Evolutionary conservation across 1,140 invertebrate genomes (phyloP).

Genomic region (Bombus huntii): DNA sequence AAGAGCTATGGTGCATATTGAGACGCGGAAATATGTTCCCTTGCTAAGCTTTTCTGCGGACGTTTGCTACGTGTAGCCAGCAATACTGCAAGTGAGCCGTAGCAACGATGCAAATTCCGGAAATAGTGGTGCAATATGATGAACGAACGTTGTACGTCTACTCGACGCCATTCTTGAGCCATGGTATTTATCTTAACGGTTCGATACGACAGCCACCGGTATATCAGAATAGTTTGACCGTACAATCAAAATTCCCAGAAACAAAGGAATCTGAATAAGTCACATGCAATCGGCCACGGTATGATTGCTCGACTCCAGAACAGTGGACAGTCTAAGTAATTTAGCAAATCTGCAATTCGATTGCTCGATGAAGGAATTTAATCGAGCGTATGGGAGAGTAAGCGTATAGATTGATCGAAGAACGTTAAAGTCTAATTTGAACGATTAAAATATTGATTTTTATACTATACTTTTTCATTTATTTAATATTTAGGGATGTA

Average conservation of each 20-base stretch:
- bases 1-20: slow-evolving; percentile 2
- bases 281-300: not conserved
- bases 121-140: slow-evolving; percentile 53
- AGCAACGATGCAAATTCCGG: slow-evolving; percentile 60
- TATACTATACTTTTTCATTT: not conserved
- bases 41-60: not conserved
- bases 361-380: not conserved
- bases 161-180: slow-evolving; percentile 38
- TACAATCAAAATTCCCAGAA: not conserved
- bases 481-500: not conserved
- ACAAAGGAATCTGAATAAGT: slow-evolving; percentile 27
- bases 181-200: slow-evolving; percentile 64
- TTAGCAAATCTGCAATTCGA: slow-evolving; percentile 1
- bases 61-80: not conserved
- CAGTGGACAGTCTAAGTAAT: not conserved
- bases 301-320: not conserved
- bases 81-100: slow-evolving; percentile 11
- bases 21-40: slow-evolving; percentile 25
- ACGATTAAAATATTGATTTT: not conserved
- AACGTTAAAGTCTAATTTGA: not conserved
- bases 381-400: not conserved
- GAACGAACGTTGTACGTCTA: slow-evolving; percentile 34
- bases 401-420: not conserved
- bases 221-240: slow-evolving; percentile 29
- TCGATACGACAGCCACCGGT: slow-evolving; percentile 44